These are phyloP conservation scores for Pao palembangensis DNA, from an alignment of 2,113 vertebrate genomes.

Conservation along the genomic window DNA sequence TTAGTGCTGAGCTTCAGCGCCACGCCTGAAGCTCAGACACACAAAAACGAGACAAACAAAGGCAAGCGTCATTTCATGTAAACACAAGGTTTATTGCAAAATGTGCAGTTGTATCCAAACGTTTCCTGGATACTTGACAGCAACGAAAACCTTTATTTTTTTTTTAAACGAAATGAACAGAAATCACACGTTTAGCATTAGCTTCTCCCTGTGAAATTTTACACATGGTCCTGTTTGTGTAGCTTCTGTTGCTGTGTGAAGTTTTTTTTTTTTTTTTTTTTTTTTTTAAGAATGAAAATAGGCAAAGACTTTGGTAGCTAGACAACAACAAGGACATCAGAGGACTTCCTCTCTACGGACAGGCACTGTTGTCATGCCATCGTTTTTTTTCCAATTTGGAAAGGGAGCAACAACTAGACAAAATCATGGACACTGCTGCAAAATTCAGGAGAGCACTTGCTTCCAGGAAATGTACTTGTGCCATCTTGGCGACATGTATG, in stretches of 20 bases:
- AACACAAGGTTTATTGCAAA: conserved; percentile 82
- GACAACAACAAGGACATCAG: conserved; percentile 54
- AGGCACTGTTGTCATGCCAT: conserved; percentile 71
- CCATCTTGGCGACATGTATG: conserved; percentile 39
- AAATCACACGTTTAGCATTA: conserved; percentile 29
- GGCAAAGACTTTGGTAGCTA: conserved; percentile 75
- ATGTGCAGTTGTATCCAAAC: conserved; percentile 80
- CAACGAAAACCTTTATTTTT: conserved; percentile 71
- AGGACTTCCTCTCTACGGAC: conserved; percentile 51
- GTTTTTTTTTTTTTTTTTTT: not conserved
- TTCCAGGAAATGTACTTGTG: conserved; percentile 31
- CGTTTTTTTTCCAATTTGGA: conserved; percentile 49
- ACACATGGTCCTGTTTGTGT: conserved; percentile 73
- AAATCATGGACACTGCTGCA: conserved; percentile 27
- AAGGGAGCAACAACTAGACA: conserved; percentile 33
- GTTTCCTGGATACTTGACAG: conserved; percentile 70
- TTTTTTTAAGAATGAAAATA: conserved; percentile 24
- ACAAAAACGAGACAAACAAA: conserved; percentile 10
- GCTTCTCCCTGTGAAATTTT: conserved; percentile 68
- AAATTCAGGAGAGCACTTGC: conserved; percentile 65
- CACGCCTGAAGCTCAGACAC: not conserved
- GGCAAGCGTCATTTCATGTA: conserved; percentile 59
- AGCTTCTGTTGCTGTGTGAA: conserved; percentile 28
- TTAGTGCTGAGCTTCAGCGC: not conserved
- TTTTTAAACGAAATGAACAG: conserved; percentile 57